phyloP scores from a whole-genome alignment of 2,113 vertebrate species.

The Chascanopsetta lugubris region DNA sequence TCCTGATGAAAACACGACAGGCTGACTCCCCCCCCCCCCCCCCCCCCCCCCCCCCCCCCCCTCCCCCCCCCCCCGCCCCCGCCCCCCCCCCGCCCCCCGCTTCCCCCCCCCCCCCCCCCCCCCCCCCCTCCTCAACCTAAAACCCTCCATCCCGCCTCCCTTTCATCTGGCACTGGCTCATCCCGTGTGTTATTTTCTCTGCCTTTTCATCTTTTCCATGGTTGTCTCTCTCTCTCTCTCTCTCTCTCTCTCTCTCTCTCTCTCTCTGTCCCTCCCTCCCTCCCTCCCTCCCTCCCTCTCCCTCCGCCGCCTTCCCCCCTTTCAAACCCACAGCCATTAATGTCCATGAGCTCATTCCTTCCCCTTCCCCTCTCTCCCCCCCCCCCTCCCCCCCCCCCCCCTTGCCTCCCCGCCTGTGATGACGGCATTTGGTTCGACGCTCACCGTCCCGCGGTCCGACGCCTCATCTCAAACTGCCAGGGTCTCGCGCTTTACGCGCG shows the following conservation, averaged over 20 bases:
- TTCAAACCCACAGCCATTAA: constrained; percentile 73
- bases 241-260: too few species aligned
- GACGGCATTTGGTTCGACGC: constrained; percentile 70
- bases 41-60: constrained; percentile 66
- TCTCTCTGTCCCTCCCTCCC: constrained; percentile 78
- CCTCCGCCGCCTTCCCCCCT: constrained; percentile 39
- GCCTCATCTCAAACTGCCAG: constrained; percentile 59
- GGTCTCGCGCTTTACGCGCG: too few species aligned
- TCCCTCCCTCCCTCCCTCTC: constrained; percentile 66
- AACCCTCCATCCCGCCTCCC: constrained; percentile 57
- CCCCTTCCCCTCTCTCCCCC: too few species aligned
- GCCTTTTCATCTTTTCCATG: constrained; percentile 82
- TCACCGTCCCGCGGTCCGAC: constrained; percentile 68
- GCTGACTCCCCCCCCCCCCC: constrained; percentile 64
- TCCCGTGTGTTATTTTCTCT: constrained; percentile 69
- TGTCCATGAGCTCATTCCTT: constrained; percentile 81
- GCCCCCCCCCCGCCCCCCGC: constrained; percentile 63
- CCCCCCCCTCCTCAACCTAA: constrained; percentile 60
- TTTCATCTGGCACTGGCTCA: constrained; percentile 64
- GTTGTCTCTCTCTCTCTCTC: constrained; percentile 50
- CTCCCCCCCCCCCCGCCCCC: constrained; percentile 62
- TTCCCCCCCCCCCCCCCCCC: constrained; percentile 64
- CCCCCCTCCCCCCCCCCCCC: too few species aligned
- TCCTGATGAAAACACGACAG: constrained; percentile 57
- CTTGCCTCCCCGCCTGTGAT: too few species aligned